Evolutionary conservation across 2,113 vertebrate genomes (phyloP).

Genomic region (Anas platyrhynchos): DNA sequence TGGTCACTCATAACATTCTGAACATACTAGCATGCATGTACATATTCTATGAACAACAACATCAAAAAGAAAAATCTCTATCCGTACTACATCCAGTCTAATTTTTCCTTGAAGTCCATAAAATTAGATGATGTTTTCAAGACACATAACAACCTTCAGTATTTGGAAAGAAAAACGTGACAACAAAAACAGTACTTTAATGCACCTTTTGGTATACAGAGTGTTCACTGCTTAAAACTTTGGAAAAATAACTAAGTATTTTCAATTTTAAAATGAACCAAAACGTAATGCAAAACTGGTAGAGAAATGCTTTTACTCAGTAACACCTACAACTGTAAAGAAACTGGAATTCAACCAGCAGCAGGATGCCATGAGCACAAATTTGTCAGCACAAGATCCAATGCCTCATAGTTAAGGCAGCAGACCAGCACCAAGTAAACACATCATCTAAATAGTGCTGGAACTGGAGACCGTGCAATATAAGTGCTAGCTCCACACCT

Average conservation of each 20-base stretch:
- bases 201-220: too few species aligned
- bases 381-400: neutral
- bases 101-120: neutral
- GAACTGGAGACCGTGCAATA: neutral
- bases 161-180: neutral
- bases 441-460: neutral
- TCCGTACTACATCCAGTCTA: neutral
- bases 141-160: neutral
- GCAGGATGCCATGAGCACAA: neutral
- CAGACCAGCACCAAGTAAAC: neutral
- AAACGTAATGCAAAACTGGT: neutral
- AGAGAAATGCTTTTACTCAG: neutral
- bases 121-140: neutral
- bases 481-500: neutral
- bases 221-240: neutral
- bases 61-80: neutral
- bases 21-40: accelerated
- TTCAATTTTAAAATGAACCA: neutral
- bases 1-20: neutral
- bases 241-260: neutral
- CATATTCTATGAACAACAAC: neutral
- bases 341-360: neutral
- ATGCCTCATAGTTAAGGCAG: neutral
- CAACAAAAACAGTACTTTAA: neutral
- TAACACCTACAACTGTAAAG: neutral